These are phyloP conservation scores for Drosophila ironensis DNA, from an alignment of 1,140 invertebrate species.

Conservation along the genomic window DNA sequence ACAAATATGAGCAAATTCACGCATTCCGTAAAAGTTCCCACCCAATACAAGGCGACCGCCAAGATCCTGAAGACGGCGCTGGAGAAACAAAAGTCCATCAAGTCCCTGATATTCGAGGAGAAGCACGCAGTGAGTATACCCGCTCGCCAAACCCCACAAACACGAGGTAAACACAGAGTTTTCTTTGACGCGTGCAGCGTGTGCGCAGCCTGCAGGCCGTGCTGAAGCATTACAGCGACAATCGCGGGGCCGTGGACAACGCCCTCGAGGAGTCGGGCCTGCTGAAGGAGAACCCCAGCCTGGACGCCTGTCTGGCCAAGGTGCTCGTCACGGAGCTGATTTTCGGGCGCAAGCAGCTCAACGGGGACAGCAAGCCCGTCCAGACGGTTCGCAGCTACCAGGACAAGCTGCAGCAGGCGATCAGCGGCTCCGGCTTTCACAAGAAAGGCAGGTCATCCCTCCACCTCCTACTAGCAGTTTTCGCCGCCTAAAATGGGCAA, in stretches of 20 bases:
- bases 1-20: conserved; percentile 75
- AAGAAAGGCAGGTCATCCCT: conserved; percentile 64
- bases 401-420: conserved; percentile 83
- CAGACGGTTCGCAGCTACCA: conserved; percentile 87
- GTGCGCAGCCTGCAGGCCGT: conserved; percentile 83
- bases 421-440: conserved; percentile 39
- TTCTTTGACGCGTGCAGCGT: conserved; percentile 38
- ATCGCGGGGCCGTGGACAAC: conserved; percentile 85
- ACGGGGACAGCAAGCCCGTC: conserved; percentile 86
- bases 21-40: conserved; percentile 89
- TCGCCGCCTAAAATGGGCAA: conserved; percentile 49
- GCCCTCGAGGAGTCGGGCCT: conserved; percentile 85
- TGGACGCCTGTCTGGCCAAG: conserved; percentile 88
- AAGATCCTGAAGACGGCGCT: conserved; percentile 86
- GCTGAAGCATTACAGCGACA: conserved; percentile 87
- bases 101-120: conserved; percentile 87
- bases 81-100: conserved; percentile 87
- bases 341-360: conserved; percentile 89
- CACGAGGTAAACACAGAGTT: neutral
- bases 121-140: conserved; percentile 85
- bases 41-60: conserved; percentile 86
- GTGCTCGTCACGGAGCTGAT: conserved; percentile 91
- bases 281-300: conserved; percentile 86
- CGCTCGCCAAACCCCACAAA: neutral
- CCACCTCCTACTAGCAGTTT: conserved; percentile 42